phyloP scores from a whole-genome alignment of 2,888 invertebrate species.

The Anoncus sp. region DNA sequence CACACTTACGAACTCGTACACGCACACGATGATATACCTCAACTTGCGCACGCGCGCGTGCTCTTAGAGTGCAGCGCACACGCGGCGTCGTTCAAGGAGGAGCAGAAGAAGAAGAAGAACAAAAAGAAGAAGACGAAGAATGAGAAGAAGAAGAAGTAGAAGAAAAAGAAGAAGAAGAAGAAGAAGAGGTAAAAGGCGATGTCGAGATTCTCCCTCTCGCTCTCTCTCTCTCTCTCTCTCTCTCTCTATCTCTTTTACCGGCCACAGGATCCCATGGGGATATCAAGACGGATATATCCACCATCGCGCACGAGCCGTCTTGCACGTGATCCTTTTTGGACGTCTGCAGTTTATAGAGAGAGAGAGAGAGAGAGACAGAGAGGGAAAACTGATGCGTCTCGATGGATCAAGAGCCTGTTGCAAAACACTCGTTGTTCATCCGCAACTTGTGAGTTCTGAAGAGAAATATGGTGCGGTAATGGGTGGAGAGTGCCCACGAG shows the following conservation, averaged over 20 bases:
- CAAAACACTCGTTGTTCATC: slow-evolving; percentile 20
- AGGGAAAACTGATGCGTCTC: slow-evolving; percentile 15
- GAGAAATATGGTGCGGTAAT: slow-evolving; percentile 16
- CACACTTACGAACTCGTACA: slow-evolving; percentile 57
- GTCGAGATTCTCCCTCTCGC: slow-evolving; percentile 41
- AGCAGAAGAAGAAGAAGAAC: too few relatives aligned
- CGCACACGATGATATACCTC: slow-evolving; percentile 51
- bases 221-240: slow-evolving; percentile 10
- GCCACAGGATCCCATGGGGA: slow-evolving; percentile 56
- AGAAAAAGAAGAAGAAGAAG: slow-evolving; percentile 27
- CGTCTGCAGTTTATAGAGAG: slow-evolving; percentile 8
- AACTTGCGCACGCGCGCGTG: slow-evolving; percentile 66
- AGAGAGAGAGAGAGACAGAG: not conserved
- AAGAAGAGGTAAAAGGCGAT: slow-evolving; percentile 45
- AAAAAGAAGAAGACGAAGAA: slow-evolving; percentile 24
- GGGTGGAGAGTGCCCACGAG: not conserved
- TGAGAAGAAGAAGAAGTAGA: slow-evolving; percentile 21
- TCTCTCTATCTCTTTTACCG: not conserved
- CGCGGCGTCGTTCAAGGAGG: slow-evolving; percentile 40
- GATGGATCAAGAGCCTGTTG: slow-evolving; percentile 38
- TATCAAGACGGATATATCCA: slow-evolving; percentile 54
- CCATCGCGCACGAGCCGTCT: slow-evolving; percentile 51
- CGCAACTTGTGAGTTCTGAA: slow-evolving; percentile 21
- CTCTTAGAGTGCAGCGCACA: slow-evolving; percentile 52
- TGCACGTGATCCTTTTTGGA: slow-evolving; percentile 44